phyloP scores from a whole-genome alignment of 2,797 vertebrate genomes.

The Hypotaenidia philippensis region DNA sequence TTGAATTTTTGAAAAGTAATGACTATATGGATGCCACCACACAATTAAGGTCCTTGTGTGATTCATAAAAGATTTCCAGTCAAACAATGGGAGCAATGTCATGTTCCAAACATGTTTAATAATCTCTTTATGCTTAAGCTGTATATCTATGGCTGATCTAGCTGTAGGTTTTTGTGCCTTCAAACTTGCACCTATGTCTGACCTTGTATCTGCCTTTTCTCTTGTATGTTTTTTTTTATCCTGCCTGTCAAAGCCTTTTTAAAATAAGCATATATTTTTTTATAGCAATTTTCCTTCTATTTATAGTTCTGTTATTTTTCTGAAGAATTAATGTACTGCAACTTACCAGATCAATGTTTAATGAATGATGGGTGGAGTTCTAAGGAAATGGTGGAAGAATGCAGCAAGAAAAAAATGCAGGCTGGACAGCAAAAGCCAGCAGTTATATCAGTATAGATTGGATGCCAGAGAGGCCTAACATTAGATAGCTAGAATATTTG shows the following conservation, averaged over 20 bases:
- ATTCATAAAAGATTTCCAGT: not conserved
- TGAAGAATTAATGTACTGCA: not conserved
- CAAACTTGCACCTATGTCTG: not conserved
- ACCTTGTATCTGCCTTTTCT: not conserved
- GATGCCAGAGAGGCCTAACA: not conserved
- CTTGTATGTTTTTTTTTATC: not conserved
- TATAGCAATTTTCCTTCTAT: not conserved
- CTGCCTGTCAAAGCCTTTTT: not conserved
- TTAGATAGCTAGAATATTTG: not conserved
- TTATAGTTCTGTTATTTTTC: not conserved
- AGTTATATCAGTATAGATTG: not conserved
- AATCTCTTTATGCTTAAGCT: not conserved
- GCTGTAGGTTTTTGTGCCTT: not conserved
- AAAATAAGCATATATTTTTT: not conserved
- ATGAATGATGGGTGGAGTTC: not conserved
- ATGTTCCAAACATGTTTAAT: not conserved
- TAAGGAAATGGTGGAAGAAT: not conserved
- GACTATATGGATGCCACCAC: fast-evolving
- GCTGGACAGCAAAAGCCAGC: not conserved
- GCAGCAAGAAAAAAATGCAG: not conserved
- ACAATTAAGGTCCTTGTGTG: not conserved
- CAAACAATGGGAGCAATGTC: not conserved
- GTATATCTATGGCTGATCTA: not conserved
- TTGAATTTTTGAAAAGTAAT: not conserved
- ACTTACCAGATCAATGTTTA: not conserved